Percentiles rank a stretch among this genome's conserved stretches.
These are phyloP conservation scores for Ips nitidus DNA, from an alignment of 1,140 invertebrate genomes.

Conservation along the genomic window DNA sequence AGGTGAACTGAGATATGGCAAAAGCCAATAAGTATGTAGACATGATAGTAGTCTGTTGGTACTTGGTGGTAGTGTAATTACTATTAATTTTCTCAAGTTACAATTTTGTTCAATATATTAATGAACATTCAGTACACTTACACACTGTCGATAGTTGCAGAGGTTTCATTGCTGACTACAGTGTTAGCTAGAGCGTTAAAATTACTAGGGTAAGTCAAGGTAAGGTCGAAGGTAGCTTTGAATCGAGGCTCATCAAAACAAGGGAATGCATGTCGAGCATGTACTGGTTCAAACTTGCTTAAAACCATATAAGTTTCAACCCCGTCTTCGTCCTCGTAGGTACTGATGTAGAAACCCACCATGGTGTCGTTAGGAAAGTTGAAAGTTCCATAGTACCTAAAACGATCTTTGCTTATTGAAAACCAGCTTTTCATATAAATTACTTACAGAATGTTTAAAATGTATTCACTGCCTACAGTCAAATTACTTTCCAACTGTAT, in stretches of 20 bases:
- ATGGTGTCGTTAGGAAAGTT: constrained; percentile 52
- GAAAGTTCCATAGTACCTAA: constrained; percentile 19
- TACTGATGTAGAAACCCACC: constrained; percentile 78
- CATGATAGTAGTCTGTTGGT: constrained; percentile 54
- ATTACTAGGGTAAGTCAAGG: constrained; percentile 17
- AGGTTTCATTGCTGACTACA: too few relatives aligned
- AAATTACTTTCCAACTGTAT: not conserved
- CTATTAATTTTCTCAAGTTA: not conserved
- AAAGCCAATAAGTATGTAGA: constrained; percentile 79
- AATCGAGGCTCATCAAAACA: constrained; percentile 31
- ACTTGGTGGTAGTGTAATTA: constrained; percentile 6
- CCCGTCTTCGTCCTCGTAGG: constrained; percentile 58
- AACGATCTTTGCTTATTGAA: not conserved
- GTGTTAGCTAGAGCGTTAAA: constrained; percentile 8
- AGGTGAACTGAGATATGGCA: constrained; percentile 51
- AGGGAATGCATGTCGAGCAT: constrained; percentile 31
- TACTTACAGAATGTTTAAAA: constrained; percentile 12
- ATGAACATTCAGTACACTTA: constrained; percentile 1
- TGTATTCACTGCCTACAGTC: constrained; percentile 2
- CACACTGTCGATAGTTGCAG: not conserved
- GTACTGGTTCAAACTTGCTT: constrained; percentile 36
- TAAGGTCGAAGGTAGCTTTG: constrained; percentile 33
- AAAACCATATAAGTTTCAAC: constrained; percentile 49
- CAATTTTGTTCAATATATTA: not conserved
- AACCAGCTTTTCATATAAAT: not conserved